phyloP scores from a whole-genome alignment of 2,888 invertebrate genomes.

The Steinernema hermaphroditum region DNA sequence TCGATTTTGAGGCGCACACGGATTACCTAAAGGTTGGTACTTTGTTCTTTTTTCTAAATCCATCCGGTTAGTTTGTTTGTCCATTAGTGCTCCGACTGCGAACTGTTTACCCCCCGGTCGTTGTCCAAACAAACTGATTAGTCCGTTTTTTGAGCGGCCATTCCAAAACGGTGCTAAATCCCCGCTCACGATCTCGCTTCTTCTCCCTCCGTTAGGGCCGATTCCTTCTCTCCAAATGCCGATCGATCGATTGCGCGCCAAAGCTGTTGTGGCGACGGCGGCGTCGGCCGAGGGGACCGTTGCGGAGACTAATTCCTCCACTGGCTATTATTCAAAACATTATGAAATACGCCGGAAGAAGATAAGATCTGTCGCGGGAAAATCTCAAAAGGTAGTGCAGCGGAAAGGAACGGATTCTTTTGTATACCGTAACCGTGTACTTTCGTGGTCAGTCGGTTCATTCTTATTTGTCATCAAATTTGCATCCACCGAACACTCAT shows the following conservation, averaged over 20 bases:
- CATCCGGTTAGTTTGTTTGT: neutral
- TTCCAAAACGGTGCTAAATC: conserved; percentile 1
- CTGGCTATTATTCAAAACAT: too few relatives aligned
- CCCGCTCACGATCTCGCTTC: neutral
- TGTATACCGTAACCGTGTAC: too few relatives aligned
- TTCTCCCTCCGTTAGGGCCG: neutral
- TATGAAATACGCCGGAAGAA: too few relatives aligned
- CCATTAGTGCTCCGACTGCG: neutral
- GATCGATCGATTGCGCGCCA: too few relatives aligned
- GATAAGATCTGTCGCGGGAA: too few relatives aligned
- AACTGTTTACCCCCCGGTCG: neutral
- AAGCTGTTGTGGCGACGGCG: too few relatives aligned
- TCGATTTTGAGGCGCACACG: conserved; percentile 64
- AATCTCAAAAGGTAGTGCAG: too few relatives aligned
- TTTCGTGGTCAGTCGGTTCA: too few relatives aligned
- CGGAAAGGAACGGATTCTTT: too few relatives aligned
- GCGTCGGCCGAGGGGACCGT: neutral
- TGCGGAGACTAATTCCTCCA: neutral
- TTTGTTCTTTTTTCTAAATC: conserved; percentile 14
- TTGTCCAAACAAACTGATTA: conserved; percentile 11
- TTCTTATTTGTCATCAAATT: too few relatives aligned
- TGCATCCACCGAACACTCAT: too few relatives aligned
- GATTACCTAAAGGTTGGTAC: conserved; percentile 71
- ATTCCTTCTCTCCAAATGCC: too few relatives aligned
- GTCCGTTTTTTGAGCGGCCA: neutral